Percentiles rank a stretch among this genome's conserved stretches.
Conservation (phyloP, 1,140 invertebrate species). For the Drosophila malerkotliana region DNA sequence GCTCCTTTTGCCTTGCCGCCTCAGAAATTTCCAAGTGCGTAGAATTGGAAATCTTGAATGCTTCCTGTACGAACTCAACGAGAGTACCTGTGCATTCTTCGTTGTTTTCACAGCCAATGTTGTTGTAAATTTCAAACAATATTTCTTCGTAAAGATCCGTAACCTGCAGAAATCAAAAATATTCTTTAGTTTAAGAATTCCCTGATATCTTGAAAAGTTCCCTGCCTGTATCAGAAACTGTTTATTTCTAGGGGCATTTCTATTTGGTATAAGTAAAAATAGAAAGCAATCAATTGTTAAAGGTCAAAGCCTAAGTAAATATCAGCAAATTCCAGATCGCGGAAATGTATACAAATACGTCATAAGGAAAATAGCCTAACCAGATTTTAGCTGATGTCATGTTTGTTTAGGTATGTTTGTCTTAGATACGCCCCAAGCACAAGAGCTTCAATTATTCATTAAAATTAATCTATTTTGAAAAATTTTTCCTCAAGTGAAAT, state of each 20-base stretch:
- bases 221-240: background rate
- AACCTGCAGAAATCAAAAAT: constrained; percentile 85
- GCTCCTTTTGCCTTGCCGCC: constrained; percentile 90
- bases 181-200: background rate
- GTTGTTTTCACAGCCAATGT: constrained; percentile 91
- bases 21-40: constrained; percentile 89
- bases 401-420: constrained; percentile 9
- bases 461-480: background rate
- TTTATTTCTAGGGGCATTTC: constrained; percentile 12
- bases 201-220: background rate
- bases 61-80: constrained; percentile 93
- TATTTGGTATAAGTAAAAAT: constrained; percentile 24
- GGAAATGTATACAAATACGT: constrained; percentile 35
- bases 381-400: constrained; percentile 37
- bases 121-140: constrained; percentile 96
- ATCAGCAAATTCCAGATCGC: constrained; percentile 31
- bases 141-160: constrained; percentile 97
- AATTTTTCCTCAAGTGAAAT: constrained; percentile 1
- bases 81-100: constrained; percentile 89
- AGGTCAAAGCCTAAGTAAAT: constrained; percentile 33
- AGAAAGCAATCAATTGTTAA: constrained; percentile 32
- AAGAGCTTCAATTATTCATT: background rate
- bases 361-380: constrained; percentile 24
- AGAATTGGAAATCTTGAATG: constrained; percentile 92
- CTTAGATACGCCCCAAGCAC: background rate